Conservation (phyloP, 2,113 vertebrate species). For the Pomatorhinus ruficollis region DNA sequence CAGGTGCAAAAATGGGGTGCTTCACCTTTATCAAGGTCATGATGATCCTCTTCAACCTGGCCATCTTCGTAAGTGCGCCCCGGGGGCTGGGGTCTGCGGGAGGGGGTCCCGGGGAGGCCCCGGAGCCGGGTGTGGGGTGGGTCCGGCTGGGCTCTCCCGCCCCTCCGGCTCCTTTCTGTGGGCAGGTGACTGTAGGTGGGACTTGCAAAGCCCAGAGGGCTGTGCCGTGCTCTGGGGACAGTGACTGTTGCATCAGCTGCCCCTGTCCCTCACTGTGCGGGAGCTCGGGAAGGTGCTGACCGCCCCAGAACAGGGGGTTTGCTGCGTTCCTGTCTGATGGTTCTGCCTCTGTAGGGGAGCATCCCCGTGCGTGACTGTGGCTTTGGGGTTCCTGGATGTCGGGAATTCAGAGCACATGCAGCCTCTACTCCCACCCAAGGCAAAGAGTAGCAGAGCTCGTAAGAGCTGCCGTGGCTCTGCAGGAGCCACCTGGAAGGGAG, state of each 20-base stretch:
- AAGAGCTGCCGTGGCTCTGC: background rate
- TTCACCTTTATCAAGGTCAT: constrained; percentile 86
- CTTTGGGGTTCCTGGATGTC: background rate
- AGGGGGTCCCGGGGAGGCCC: too few species aligned
- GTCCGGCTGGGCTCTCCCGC: background rate
- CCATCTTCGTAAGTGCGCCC: constrained; percentile 87
- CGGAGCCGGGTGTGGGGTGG: background rate
- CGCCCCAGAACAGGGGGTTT: background rate
- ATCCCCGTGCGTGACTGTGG: accelerated
- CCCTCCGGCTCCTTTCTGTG: background rate
- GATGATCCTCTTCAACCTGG: constrained; percentile 88
- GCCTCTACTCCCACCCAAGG: background rate
- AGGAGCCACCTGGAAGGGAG: background rate
- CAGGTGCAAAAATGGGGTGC: constrained; percentile 84
- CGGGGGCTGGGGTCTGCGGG: too few species aligned
- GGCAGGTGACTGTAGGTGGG: background rate
- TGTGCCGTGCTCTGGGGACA: background rate
- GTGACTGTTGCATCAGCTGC: background rate
- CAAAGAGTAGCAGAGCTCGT: background rate
- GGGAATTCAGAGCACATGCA: background rate
- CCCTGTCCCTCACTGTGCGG: background rate
- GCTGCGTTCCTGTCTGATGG: background rate
- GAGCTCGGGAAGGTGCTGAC: background rate
- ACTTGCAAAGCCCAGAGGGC: background rate
- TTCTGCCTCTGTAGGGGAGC: accelerated